Conservation (phyloP, 2,888 invertebrate species). For the Anoplius nigerrimus region DNA sequence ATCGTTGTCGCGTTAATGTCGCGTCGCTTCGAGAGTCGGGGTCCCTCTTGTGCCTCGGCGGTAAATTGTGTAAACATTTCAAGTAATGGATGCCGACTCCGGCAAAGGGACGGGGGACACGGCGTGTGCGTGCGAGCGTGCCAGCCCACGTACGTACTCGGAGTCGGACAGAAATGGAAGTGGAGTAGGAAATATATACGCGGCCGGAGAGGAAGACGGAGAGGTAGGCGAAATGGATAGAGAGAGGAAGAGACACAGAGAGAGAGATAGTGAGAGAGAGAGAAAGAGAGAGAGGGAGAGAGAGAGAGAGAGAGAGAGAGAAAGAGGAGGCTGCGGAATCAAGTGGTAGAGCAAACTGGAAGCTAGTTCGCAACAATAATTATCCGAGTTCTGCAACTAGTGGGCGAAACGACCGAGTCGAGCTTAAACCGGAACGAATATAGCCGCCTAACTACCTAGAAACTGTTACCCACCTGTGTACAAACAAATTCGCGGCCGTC, state of each 20-base stretch:
- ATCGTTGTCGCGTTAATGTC: too few relatives aligned
- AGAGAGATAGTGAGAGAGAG: conserved; percentile 15
- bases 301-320: conserved; percentile 17
- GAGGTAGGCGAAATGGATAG: too few relatives aligned
- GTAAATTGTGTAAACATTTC: too few relatives aligned
- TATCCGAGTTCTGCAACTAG: conserved; percentile 67
- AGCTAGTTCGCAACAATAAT: conserved; percentile 68
- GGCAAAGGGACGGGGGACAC: too few relatives aligned
- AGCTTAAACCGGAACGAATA: conserved; percentile 57
- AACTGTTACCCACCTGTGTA: conserved; percentile 41
- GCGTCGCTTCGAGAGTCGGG: too few relatives aligned
- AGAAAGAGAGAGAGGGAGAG: conserved; percentile 16
- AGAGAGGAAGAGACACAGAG: conserved; percentile 21
- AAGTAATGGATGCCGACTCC: too few relatives aligned
- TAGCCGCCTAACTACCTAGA: conserved; percentile 22
- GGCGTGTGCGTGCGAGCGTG: too few relatives aligned
- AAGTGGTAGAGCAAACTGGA: conserved; percentile 50
- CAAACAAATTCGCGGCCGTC: conserved; percentile 48
- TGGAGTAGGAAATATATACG: neutral
- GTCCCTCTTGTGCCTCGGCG: too few relatives aligned
- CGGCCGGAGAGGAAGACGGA: neutral
- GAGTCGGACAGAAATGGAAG: neutral
- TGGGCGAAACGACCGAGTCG: conserved; percentile 53
- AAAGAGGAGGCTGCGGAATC: conserved; percentile 17
- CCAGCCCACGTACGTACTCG: too few relatives aligned